Evolutionary conservation across 2,797 vertebrate genomes (phyloP), one percentile per base, ranked within the genome.

Genomic region (Takifugu rubripes): DNA sequence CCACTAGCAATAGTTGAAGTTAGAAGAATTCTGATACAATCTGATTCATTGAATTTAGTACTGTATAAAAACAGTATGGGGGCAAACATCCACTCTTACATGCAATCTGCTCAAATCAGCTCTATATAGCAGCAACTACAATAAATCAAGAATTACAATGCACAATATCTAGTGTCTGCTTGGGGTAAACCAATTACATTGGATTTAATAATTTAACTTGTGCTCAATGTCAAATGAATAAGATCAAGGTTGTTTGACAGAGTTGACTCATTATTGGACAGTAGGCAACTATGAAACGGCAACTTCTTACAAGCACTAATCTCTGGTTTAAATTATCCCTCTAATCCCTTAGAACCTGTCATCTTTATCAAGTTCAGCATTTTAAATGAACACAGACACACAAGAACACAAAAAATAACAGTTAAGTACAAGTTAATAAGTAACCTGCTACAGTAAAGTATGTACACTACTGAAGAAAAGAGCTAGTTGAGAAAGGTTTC

Each of bases 201-300:
- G 26, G 24, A 52, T 60, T 57, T n/a, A 68, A 43, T 8, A 33
- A 29, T 31, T 49, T 42, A 67, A 40, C 44, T 9, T 33, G 46
- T 36, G 27, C 21, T 69, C 45, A 64, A 49, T 29, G 52, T 62
- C 25, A 36, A 56, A 68, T 24, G 15, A 5, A 68, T 47, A 29
- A 50, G 25, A 42, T 53, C 40, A 45, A 40, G 55, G 29, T 9
- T 60, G 15, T 31, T 29, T 6, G 12, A 29, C 50, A 59, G 9
- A 60, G 70, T 15, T 62, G 1, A 52, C 48, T 57, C 24, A 50
- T 50, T 55, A 25, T 59, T 67, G 15, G 9, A 79, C 82, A 79
- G 79, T 81, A 85, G 36, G 14, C 36, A 14, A 14, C 36, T 43
- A 3, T 46, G 43, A 3, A 21, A 47, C 24, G 10, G 45, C 17